Base-by-base conservation (phyloP, 2,888 invertebrate genomes). In the Drosophila sordidapex region DNA sequence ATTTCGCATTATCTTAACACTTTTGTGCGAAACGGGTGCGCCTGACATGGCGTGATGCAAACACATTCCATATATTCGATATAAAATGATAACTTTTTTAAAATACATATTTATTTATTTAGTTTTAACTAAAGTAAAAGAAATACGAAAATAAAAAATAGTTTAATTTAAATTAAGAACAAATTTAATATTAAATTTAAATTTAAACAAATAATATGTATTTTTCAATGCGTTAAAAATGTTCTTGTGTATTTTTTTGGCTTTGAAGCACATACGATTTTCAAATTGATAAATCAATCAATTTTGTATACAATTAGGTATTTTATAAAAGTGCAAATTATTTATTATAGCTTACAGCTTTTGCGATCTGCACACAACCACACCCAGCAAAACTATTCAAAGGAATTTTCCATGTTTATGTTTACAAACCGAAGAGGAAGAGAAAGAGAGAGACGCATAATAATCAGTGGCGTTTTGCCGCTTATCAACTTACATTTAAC, bases 1-100 rank as follows among this genome's bases (percentile, higher is more conserved):
- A 64, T 70, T 70, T 70, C 51, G 18, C 38, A 74, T 66, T 71
- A 66, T 84, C 73, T 72, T 82, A 70, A 67, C 85, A 87, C 76
- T 62, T n/a, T 54, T 69, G 46, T 85, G 88, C 62, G 80, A 83
- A 85, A 70, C 31, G 27, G 21, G 27, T 18, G 21, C 85, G 59
- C 82, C 70, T 84, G 79, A 87, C 73, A 70, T 69, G 70, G 58
- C 31, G 64, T 54, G 66, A 80, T 66, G 33, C 7, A 36, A 27
- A 18, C 27, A 49, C n/a, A 27, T 46, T n/a, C 38, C n/a, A 36
- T 25, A 27, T 10, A 35, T 53, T 35, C 10, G 8, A 21, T 25
- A 13, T 4, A 5, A 27, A 2, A 2, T 49, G 27, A 49, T 25
- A 49, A 2, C 1, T 7, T 4, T 46, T 7, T 25, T 25, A 15